Percentiles rank a stretch among this genome's conserved stretches.
Conservation (phyloP, 1,140 invertebrate genomes). For the Thaumetopoea pityocampa region DNA sequence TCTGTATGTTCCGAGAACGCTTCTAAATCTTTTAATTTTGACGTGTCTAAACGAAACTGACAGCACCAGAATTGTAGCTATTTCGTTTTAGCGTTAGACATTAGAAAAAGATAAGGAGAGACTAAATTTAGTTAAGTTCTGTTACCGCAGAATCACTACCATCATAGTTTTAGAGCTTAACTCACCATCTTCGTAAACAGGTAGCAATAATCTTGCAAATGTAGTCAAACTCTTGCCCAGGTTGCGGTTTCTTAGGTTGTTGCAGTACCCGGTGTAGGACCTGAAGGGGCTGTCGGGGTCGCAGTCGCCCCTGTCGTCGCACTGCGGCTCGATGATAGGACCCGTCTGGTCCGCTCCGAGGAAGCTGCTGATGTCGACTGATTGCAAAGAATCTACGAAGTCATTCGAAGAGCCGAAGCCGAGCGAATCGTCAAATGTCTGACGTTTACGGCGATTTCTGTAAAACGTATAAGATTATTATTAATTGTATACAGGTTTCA, state of each 20-base stretch:
- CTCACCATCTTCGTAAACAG: conserved; percentile 91
- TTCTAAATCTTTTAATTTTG: too few species aligned
- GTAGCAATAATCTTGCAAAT: conserved; percentile 89
- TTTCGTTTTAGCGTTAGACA: neutral
- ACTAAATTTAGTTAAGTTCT: too few species aligned
- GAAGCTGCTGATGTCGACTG: conserved; percentile 82
- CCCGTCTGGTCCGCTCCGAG: conserved; percentile 69
- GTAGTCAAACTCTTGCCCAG: conserved; percentile 91
- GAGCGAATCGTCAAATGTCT: conserved; percentile 83
- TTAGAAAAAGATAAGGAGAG: neutral
- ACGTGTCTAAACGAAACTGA: too few species aligned
- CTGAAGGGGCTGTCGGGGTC: conserved; percentile 89
- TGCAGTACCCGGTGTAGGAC: conserved; percentile 91
- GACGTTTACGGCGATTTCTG: conserved; percentile 80
- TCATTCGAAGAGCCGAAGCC: conserved; percentile 81
- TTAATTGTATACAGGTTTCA: too few species aligned
- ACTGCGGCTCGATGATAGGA: conserved; percentile 75
- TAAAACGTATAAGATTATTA: neutral
- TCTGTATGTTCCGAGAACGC: too few species aligned
- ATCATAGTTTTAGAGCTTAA: too few species aligned
- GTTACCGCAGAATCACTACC: too few species aligned
- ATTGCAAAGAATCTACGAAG: conserved; percentile 83
- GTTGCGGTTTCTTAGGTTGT: conserved; percentile 91
- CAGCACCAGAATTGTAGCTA: too few species aligned
- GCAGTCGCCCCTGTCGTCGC: conserved; percentile 83